These are phyloP conservation scores for Phrynocephalus guinanensis DNA, from an alignment of 2,797 vertebrate genomes.

Conservation along the genomic window DNA sequence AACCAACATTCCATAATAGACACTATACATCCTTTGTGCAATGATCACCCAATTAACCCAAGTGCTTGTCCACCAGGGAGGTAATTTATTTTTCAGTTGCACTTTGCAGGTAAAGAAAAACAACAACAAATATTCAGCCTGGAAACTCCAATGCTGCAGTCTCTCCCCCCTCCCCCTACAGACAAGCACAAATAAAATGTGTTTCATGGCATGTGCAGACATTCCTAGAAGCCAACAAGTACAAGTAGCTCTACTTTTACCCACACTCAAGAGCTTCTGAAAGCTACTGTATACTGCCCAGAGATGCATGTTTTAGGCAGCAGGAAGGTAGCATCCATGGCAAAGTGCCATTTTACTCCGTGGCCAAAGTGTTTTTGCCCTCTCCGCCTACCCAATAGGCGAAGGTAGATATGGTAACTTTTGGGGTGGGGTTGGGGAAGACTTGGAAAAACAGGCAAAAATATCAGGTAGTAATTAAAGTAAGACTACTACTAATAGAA, in stretches of 20 bases:
- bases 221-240: conserved; percentile 17
- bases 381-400: background rate
- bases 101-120: conserved; percentile 43
- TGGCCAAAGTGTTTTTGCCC: background rate
- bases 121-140: conserved; percentile 14
- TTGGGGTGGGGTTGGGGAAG: background rate
- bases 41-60: conserved; percentile 52
- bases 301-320: conserved; percentile 44
- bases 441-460: background rate
- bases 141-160: conserved; percentile 33
- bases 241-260: conserved; percentile 48
- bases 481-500: too few species aligned
- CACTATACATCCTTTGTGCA: conserved; percentile 32
- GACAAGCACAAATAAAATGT: conserved; percentile 31
- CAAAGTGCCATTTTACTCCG: background rate
- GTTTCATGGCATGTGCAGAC: conserved; percentile 5
- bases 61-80: conserved; percentile 41
- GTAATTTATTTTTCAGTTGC: conserved; percentile 59
- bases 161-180: conserved; percentile 18
- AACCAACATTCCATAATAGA: conserved; percentile 46
- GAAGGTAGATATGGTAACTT: background rate
- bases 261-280: conserved; percentile 41
- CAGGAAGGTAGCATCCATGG: conserved; percentile 35
- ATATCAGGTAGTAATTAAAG: too few species aligned
- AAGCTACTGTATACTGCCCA: conserved; percentile 29